Conservation (phyloP, 2,113 vertebrate species). For the Oenanthe oenanthe region DNA sequence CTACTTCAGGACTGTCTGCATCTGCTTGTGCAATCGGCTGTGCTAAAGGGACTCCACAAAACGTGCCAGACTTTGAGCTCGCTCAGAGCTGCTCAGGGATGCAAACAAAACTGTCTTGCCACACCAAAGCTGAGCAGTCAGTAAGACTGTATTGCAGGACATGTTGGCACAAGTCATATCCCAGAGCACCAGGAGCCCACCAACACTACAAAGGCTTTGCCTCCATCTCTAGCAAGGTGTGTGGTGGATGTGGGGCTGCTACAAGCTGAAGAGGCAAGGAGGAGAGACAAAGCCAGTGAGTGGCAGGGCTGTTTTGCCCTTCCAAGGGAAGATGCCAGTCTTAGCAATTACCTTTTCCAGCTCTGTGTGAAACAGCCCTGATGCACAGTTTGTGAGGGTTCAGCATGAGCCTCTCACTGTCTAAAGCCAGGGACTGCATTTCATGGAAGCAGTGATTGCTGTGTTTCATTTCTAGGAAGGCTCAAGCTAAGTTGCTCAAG, state of each 20-base stretch:
- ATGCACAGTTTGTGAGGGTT: not conserved
- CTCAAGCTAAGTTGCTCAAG: not conserved
- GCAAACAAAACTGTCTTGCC: not conserved
- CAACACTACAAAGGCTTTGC: not conserved
- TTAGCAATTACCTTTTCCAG: not conserved
- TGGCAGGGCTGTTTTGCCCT: not conserved
- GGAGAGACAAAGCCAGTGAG: not conserved
- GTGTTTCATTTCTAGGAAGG: not conserved
- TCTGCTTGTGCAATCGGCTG: not conserved
- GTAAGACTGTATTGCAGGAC: not conserved
- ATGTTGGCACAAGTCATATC: not conserved
- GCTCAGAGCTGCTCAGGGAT: not conserved
- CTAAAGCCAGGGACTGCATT: not conserved
- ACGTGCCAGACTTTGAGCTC: not conserved
- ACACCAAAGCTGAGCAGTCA: slow-evolving; percentile 15
- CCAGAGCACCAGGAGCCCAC: not conserved
- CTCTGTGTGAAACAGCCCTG: not conserved
- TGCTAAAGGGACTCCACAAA: not conserved
- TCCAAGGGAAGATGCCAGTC: not conserved
- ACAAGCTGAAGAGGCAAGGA: not conserved
- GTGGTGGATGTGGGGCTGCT: not conserved
- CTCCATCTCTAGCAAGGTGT: not conserved
- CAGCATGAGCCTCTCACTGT: not conserved
- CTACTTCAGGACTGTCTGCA: not conserved
- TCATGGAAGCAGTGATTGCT: not conserved